Evolutionary conservation across 2,797 vertebrate species (phyloP).

Genomic region (Sphenopsis melanotis): DNA sequence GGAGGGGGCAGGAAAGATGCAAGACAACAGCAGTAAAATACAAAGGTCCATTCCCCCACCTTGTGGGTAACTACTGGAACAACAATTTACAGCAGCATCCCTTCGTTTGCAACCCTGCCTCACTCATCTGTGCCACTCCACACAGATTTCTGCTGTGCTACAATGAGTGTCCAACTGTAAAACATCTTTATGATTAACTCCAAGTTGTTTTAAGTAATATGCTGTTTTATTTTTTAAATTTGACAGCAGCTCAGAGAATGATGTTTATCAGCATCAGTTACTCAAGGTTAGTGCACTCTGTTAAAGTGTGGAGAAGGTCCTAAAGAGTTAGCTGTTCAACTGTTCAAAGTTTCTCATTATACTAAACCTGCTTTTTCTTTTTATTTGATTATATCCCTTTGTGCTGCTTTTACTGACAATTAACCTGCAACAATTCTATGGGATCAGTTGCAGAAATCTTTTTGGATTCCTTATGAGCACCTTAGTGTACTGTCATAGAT

Average conservation of each 20-base stretch:
- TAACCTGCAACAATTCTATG: neutral
- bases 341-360: neutral
- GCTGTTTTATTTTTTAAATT: neutral
- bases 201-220: neutral
- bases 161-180: fast-evolving
- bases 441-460: neutral
- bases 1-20: neutral
- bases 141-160: neutral
- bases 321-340: neutral
- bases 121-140: neutral
- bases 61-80: constrained; percentile 54
- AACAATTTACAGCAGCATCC: neutral
- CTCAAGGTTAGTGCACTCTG: neutral
- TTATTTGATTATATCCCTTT: neutral
- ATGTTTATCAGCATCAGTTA: neutral
- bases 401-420: neutral
- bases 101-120: neutral
- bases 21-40: neutral
- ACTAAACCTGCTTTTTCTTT: neutral
- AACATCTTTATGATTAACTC: neutral
- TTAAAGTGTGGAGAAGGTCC: neutral
- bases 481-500: neutral
- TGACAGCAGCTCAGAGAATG: neutral
- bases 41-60: constrained; percentile 53
- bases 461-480: neutral